These are phyloP conservation scores for Cirrhinus mrigala DNA, from an alignment of 2,797 vertebrate species.

Conservation along the genomic window DNA sequence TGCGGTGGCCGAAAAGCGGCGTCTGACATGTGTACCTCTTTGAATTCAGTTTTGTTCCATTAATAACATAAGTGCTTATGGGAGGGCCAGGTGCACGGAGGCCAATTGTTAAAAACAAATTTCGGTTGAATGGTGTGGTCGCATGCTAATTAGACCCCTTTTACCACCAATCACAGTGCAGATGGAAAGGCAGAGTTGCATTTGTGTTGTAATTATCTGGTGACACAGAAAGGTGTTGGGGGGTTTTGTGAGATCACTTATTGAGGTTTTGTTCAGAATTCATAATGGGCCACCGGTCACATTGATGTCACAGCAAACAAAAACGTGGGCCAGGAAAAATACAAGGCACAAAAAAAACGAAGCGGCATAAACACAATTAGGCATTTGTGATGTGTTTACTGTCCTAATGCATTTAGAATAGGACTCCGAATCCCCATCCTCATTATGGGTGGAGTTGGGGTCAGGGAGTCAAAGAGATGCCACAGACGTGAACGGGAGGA, in stretches of 20 bases:
- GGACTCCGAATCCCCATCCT: constrained; percentile 48
- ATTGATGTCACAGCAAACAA: constrained; percentile 50
- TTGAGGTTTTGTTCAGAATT: constrained; percentile 67
- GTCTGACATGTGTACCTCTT: constrained; percentile 61
- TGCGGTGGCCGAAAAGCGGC: constrained; percentile 44
- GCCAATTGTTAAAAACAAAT: constrained; percentile 62
- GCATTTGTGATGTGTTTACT: constrained; percentile 44
- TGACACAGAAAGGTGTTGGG: constrained; percentile 68
- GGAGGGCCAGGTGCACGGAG: constrained; percentile 43
- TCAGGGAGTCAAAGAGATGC: constrained; percentile 58
- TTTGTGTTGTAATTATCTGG: constrained; percentile 76
- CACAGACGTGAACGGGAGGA: constrained; percentile 30
- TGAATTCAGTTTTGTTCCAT: constrained; percentile 65
- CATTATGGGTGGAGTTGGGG: constrained; percentile 45
- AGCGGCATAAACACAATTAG: constrained; percentile 30
- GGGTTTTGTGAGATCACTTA: constrained; percentile 58
- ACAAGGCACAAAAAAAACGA: neutral
- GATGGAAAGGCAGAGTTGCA: constrained; percentile 69
- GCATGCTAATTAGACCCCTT: constrained; percentile 73
- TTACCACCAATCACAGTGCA: constrained; percentile 65
- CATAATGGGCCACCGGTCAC: constrained; percentile 67
- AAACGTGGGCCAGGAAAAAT: constrained; percentile 20
- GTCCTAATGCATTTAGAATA: constrained; percentile 54
- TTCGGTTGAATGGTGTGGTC: constrained; percentile 52
- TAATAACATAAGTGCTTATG: constrained; percentile 66